phyloP scores from a whole-genome alignment of 2,797 vertebrate species.

The Odontamblyopus rebecca region DNA sequence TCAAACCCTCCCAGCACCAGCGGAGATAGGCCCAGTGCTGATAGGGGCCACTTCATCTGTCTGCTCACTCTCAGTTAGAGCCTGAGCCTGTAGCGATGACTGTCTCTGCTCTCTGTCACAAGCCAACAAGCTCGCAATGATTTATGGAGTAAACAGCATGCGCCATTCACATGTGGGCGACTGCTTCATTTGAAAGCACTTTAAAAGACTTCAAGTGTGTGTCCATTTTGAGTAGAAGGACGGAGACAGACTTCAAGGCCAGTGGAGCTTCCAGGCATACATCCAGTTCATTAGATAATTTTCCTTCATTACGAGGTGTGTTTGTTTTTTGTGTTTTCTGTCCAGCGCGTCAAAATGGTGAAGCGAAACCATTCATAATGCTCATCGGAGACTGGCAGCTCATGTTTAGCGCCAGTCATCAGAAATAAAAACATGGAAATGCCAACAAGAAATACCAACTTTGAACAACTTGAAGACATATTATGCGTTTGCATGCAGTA shows the following conservation, averaged over 20 bases:
- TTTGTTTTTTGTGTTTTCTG: constrained; percentile 31
- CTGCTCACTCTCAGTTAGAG: constrained; percentile 54
- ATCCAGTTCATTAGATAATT: constrained; percentile 35
- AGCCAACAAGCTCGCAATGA: constrained; percentile 46
- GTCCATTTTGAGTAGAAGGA: neutral
- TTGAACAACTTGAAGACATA: constrained; percentile 13
- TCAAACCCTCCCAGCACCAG: constrained; percentile 61
- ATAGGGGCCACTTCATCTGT: constrained; percentile 72
- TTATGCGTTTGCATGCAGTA: neutral
- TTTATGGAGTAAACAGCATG: constrained; percentile 12
- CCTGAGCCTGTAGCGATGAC: constrained; percentile 66
- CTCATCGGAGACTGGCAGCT: constrained; percentile 45
- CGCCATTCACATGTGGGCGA: constrained; percentile 10
- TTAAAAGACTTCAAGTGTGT: constrained; percentile 1
- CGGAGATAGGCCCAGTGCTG: constrained; percentile 66
- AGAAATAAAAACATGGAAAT: constrained; percentile 65
- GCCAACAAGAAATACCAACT: constrained; percentile 40
- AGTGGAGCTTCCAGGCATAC: constrained; percentile 8
- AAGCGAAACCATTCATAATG: constrained; percentile 38
- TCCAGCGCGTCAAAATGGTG: constrained; percentile 28
- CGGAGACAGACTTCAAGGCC: constrained; percentile 1
- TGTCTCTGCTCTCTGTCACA: constrained; percentile 71
- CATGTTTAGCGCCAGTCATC: constrained; percentile 53
- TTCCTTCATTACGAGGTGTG: constrained; percentile 15
- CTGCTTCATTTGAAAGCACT: neutral